Base-by-base conservation (phyloP, 2,113 vertebrate genomes). In the Nicator chloris region DNA sequence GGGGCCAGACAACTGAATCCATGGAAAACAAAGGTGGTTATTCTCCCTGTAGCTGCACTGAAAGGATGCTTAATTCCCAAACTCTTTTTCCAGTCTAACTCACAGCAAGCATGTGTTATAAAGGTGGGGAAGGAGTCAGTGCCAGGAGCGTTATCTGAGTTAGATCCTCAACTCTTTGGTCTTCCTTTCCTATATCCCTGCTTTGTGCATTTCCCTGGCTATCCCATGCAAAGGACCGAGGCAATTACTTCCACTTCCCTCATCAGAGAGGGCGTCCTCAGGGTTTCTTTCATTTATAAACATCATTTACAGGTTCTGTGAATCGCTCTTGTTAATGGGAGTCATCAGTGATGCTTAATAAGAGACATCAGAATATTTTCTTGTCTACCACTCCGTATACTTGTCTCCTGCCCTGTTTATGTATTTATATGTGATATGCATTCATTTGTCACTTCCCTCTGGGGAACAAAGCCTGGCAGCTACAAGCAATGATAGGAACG, bases 191-290 rank as follows among this genome's bases (percentile, higher is more conserved):
- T 20, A 7, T 28, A 3, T 26, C 37, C 24, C 19, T 33, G 57
- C 6, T 39, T 50, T 35, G 27, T 70, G 37, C 17, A 6, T 54
- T 83, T 64, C 49, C 47, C 57, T 78, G 76, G 17, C 51, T 77
- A n/a, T 60, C 35, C 79, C 42, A 15, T 0, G 1, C 37, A 59
- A 24, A 57, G 26, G 42, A 37, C 0, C 18, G 47, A 47, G 30
- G 47, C 49, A 50, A 28, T 64, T 53, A 23, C 33, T 89, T 33
- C 31, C 53, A 3, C 37, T 61, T 42, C 37, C 24, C 10, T 88
- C 45, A 68, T 53, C 21, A 3, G 40, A 44, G 71, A 40, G 30
- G 33, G 57, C 4, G 0, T 60, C 47, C 45, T 37, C 26, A 47
- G 56, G 20, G 20, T 68, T 93, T 60, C 45, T 39, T 66, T 65